phyloP scores from a whole-genome alignment of 2,797 vertebrate genomes.

The Micropoecilia bifurca region DNA sequence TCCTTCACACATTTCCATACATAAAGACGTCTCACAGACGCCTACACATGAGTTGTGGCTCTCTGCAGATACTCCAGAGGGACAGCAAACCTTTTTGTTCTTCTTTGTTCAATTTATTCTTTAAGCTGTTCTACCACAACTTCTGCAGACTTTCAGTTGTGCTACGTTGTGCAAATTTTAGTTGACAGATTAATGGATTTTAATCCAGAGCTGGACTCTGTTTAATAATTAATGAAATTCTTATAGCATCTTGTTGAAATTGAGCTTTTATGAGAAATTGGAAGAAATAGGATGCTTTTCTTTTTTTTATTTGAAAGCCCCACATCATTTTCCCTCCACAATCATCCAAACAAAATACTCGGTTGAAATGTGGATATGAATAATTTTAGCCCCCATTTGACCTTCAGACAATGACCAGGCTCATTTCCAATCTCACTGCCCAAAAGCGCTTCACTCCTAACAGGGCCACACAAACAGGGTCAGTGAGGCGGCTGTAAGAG shows the following conservation, averaged over 20 bases:
- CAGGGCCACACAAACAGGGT: slow-evolving; percentile 78
- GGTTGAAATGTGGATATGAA: not conserved
- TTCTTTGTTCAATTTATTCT: not conserved
- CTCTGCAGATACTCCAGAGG: not conserved
- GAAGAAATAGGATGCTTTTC: not conserved
- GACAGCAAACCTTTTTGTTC: not conserved
- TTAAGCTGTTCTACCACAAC: not conserved
- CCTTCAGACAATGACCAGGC: slow-evolving; percentile 73
- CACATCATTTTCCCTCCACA: not conserved
- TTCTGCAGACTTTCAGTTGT: not conserved
- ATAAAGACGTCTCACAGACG: not conserved
- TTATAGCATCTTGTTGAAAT: not conserved
- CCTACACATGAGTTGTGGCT: not conserved
- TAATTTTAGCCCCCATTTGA: slow-evolving; percentile 12
- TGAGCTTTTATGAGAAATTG: no score
- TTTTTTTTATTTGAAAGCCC: not conserved
- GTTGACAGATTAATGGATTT: not conserved
- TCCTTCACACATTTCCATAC: not conserved
- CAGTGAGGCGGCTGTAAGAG: slow-evolving; percentile 71
- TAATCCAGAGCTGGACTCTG: not conserved
- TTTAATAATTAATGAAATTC: not conserved
- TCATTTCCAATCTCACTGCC: slow-evolving; percentile 65
- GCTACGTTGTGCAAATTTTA: not conserved
- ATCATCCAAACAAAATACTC: not conserved
- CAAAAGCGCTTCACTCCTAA: slow-evolving; percentile 62